Conservation (phyloP, 1,140 invertebrate species). For the Vanessa atalanta region DNA sequence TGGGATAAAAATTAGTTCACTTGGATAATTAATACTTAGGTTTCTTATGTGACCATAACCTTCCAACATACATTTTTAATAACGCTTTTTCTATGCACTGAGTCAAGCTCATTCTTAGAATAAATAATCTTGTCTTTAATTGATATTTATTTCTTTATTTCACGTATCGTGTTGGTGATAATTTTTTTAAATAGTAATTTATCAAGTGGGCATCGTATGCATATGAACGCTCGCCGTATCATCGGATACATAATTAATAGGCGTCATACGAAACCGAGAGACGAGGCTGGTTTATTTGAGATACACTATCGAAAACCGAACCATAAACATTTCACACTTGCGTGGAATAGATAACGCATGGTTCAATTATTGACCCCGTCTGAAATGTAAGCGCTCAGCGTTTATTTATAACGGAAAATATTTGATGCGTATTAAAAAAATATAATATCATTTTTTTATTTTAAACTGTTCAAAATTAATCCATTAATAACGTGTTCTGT, state of each 20-base stretch:
- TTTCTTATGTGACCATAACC: too few species aligned
- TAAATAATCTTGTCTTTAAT: background rate
- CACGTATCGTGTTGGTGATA: background rate
- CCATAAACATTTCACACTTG: constrained; percentile 60
- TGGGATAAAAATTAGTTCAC: too few species aligned
- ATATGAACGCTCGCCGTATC: constrained; percentile 21
- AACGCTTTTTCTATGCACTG: too few species aligned
- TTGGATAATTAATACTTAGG: too few species aligned
- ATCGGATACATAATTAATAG: constrained; percentile 27
- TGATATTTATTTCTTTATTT: background rate
- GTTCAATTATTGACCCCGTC: constrained; percentile 32
- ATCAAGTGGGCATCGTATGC: constrained; percentile 21
- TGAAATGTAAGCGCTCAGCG: background rate
- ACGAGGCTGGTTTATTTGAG: constrained; percentile 34
- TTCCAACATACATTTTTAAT: too few species aligned
- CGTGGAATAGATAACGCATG: constrained; percentile 49
- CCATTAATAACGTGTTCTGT: too few species aligned
- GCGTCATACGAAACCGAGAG: constrained; percentile 20
- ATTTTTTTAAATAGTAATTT: constrained; percentile 11
- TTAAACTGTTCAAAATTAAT: too few species aligned
- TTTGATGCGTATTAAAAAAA: background rate
- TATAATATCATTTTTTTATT: too few species aligned
- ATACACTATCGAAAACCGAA: constrained; percentile 52
- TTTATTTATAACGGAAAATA: background rate
- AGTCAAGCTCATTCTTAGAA: background rate